These are phyloP conservation scores for Andrena camellia DNA, from an alignment of 2,888 invertebrate species.

Conservation along the genomic window DNA sequence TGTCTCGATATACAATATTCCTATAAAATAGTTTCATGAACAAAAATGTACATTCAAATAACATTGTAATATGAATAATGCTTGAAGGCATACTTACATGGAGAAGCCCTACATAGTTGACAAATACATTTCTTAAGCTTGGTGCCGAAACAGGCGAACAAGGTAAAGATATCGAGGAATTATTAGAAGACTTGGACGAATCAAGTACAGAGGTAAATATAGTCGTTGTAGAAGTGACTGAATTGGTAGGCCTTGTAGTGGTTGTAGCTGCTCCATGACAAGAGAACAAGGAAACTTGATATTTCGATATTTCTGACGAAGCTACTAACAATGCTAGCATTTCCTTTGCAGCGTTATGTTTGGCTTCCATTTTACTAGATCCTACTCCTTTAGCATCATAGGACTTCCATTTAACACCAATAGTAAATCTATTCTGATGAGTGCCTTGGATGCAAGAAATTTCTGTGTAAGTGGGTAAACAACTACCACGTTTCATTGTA, in stretches of 20 bases:
- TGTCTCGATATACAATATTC: conserved; percentile 25
- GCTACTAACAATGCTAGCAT: conserved; percentile 48
- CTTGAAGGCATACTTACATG: conserved; percentile 19
- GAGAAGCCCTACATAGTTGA: conserved; percentile 51
- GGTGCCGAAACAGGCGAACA: neutral
- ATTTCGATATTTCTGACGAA: neutral
- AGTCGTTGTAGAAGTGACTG: neutral
- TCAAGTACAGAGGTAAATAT: neutral
- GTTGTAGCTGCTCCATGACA: too few species aligned
- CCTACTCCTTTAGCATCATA: conserved; percentile 17
- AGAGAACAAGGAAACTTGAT: neutral
- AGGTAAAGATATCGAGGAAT: neutral
- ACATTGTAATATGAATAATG: neutral
- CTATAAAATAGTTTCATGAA: conserved; percentile 18
- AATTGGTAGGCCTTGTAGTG: neutral
- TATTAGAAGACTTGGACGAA: too few species aligned
- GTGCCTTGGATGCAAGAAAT: fast-evolving
- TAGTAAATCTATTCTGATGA: conserved; percentile 5
- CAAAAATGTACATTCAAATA: neutral
- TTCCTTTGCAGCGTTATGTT: conserved; percentile 51
- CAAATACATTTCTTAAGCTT: neutral
- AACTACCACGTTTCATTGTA: neutral
- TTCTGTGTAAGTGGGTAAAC: conserved; percentile 30
- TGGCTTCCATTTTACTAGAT: conserved; percentile 54
- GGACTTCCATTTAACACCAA: conserved; percentile 28